Conservation (phyloP, 2,888 invertebrate species). For the Drosophila subquinaria region DNA sequence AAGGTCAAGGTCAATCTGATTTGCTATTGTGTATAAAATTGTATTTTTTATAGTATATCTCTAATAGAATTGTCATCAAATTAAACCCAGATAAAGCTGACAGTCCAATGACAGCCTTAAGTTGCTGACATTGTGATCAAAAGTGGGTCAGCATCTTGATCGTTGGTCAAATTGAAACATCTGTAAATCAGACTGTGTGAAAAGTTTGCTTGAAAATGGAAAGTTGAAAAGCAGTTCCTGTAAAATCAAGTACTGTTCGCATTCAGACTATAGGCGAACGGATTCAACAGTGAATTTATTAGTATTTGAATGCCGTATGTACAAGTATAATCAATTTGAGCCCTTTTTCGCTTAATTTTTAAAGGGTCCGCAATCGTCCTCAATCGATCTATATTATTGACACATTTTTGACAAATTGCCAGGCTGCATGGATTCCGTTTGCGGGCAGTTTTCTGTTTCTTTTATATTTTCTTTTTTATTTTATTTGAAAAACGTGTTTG, state of each 20-base stretch:
- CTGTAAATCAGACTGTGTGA: neutral
- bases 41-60: neutral
- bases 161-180: neutral
- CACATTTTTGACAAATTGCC: slow-evolving; percentile 82
- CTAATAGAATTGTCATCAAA: neutral
- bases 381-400: slow-evolving; percentile 80
- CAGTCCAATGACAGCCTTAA: neutral
- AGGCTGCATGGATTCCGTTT: slow-evolving; percentile 52
- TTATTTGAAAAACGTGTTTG: slow-evolving; percentile 66
- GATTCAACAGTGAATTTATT: slow-evolving; percentile 15
- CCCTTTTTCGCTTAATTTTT: slow-evolving; percentile 64
- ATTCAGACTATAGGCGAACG: slow-evolving; percentile 5
- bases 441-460: slow-evolving; percentile 55
- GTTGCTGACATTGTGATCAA: neutral
- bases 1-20: slow-evolving; percentile 8
- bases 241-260: slow-evolving; percentile 9
- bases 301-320: slow-evolving; percentile 25
- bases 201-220: neutral
- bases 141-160: slow-evolving; percentile 3
- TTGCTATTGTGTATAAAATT: neutral
- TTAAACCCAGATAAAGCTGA: neutral
- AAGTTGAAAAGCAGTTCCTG: neutral
- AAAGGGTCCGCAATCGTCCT: slow-evolving; percentile 52
- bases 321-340: slow-evolving; percentile 61
- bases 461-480: slow-evolving; percentile 34